phyloP scores from a whole-genome alignment of 2,113 vertebrate species.

The Morone chrysops region DNA sequence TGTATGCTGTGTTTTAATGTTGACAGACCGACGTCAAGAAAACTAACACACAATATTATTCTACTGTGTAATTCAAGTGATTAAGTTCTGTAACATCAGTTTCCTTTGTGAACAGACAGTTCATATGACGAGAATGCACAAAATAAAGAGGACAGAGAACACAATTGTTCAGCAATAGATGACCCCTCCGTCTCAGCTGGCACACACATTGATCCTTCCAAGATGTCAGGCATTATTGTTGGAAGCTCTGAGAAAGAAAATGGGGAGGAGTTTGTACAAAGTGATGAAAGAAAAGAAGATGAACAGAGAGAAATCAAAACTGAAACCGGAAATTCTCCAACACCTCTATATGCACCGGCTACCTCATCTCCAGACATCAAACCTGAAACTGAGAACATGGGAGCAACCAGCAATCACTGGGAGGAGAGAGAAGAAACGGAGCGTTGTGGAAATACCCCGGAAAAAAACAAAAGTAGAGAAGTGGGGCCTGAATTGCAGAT shows the following conservation, averaged over 20 bases:
- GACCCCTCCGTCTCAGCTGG: fast-evolving
- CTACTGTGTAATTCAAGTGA: neutral
- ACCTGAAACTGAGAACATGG: neutral
- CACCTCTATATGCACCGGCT: neutral
- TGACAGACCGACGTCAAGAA: neutral
- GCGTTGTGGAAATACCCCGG: too few species aligned
- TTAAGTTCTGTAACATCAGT: neutral
- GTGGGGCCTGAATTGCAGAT: neutral
- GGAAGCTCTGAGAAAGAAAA: neutral
- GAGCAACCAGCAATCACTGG: neutral
- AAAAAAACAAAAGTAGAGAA: neutral
- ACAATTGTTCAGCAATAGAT: neutral
- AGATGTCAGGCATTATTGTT: fast-evolving
- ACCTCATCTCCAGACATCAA: neutral
- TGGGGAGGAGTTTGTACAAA: neutral
- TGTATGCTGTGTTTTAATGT: neutral
- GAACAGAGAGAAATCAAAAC: neutral
- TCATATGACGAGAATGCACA: neutral
- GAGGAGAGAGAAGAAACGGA: neutral
- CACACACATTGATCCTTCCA: fast-evolving
- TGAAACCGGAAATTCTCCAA: neutral
- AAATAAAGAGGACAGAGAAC: neutral
- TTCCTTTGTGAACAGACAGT: neutral
- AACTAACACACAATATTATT: neutral
- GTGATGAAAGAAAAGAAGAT: neutral